Conservation (phyloP, 2,888 invertebrate genomes). For the Polylopha cassiicola region DNA sequence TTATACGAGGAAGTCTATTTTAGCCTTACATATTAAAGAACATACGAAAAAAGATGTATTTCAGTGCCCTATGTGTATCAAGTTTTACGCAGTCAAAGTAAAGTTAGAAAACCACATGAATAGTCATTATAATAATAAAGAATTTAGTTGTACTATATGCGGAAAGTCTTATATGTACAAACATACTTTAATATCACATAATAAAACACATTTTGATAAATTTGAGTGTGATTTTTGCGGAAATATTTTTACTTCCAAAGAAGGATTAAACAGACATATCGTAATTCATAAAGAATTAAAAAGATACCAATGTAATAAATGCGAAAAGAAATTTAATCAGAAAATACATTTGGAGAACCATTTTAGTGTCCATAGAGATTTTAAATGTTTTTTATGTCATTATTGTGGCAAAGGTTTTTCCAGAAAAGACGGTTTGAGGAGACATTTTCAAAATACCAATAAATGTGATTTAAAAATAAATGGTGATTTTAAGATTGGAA, state of each 20-base stretch:
- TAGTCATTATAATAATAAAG: constrained; percentile 12
- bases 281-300: constrained; percentile 12
- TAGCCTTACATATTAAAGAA: constrained; percentile 12
- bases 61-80: constrained; percentile 9
- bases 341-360: constrained; percentile 21
- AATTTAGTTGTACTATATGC: constrained; percentile 15
- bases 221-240: constrained; percentile 19
- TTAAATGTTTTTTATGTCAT: constrained; percentile 21
- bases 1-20: constrained; percentile 9
- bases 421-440: constrained; percentile 16
- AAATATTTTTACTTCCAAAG: constrained; percentile 19
- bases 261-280: constrained; percentile 19
- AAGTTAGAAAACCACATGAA: constrained; percentile 14
- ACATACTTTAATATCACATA: constrained; percentile 17
- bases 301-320: constrained; percentile 15
- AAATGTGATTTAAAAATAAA: not conserved
- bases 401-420: constrained; percentile 22
- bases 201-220: constrained; percentile 9
- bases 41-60: constrained; percentile 16
- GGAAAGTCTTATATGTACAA: constrained; percentile 16
- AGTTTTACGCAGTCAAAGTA: constrained; percentile 5
- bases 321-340: constrained; percentile 20
- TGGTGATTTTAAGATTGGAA: too few relatives aligned
- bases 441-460: constrained; percentile 22
- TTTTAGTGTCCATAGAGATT: constrained; percentile 10